Evolutionary conservation across 2,113 vertebrate genomes (phyloP).

Genomic region (Dromaius novaehollandiae): DNA sequence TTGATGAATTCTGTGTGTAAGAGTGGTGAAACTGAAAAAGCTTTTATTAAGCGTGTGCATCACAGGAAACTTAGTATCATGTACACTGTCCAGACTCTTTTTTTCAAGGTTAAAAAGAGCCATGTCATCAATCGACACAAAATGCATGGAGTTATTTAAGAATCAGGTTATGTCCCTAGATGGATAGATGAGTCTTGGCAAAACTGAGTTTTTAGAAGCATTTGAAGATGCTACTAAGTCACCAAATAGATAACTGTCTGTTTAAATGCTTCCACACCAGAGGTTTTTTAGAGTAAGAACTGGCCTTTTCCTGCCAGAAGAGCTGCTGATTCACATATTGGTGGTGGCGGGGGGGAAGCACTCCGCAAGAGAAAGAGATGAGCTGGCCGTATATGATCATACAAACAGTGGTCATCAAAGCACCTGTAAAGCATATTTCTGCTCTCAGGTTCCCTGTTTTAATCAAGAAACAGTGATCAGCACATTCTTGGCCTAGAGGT

Average conservation of each 20-base stretch:
- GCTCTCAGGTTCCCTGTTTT: background rate
- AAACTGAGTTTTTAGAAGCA: background rate
- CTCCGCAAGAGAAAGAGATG: background rate
- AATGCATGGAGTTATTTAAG: background rate
- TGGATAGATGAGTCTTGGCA: background rate
- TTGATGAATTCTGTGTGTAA: background rate
- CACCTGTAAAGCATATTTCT: background rate
- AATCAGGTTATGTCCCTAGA: background rate
- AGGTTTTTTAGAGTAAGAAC: background rate
- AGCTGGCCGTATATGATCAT: background rate
- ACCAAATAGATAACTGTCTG: background rate
- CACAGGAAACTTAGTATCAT: background rate
- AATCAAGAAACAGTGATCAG: background rate
- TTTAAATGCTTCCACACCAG: background rate
- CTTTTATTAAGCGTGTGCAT: background rate
- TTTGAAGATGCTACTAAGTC: background rate
- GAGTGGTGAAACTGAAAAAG: background rate
- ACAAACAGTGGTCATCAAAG: background rate
- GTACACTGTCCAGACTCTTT: background rate
- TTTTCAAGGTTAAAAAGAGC: background rate
- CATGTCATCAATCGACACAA: background rate
- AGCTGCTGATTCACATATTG: background rate
- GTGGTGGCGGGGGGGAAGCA: accelerated
- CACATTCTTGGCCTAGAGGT: background rate
- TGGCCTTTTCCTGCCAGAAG: background rate